Conservation (phyloP, 2,797 vertebrate species). For the Falco naumanni region DNA sequence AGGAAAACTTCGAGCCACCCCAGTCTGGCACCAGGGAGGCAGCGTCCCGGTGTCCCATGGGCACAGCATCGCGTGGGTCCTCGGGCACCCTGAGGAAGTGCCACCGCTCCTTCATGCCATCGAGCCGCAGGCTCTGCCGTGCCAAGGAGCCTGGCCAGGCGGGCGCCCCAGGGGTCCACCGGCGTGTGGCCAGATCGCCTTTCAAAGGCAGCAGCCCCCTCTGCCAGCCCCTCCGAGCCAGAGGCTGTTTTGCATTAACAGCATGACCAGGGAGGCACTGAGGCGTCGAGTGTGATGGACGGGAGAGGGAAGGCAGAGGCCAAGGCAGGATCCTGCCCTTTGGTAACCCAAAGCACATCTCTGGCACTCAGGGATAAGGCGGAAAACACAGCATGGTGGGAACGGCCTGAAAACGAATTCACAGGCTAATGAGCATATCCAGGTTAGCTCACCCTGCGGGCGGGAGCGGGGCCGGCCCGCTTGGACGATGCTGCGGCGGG, state of each 20-base stretch:
- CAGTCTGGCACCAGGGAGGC: rapidly evolving
- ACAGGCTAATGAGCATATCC: slow-evolving; percentile 51
- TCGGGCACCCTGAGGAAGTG: rapidly evolving
- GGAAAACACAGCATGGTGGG: slow-evolving; percentile 37
- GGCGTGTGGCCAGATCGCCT: not conserved
- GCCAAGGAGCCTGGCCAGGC: not conserved
- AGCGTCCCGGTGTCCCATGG: rapidly evolving
- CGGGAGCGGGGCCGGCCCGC: not conserved
- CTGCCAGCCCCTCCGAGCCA: not conserved
- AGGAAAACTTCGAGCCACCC: rapidly evolving
- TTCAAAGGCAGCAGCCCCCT: not conserved
- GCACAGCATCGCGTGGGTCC: not conserved
- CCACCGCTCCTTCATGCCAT: not conserved
- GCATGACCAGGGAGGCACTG: not conserved
- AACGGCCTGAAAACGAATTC: not conserved
- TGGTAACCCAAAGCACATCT: not conserved
- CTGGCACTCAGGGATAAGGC: not conserved
- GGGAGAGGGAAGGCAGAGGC: not conserved
- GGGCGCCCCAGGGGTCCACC: not conserved
- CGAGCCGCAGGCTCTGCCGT: not conserved
- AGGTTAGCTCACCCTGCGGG: not conserved
- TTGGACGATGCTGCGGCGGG: not conserved
- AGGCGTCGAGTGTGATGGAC: not conserved
- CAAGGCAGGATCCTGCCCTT: not conserved
- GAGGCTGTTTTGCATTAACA: not conserved